phyloP scores from a whole-genome alignment of 2,113 vertebrate genomes.

The human region GRCh38 chr2:64552501-64553000 shows the following conservation, averaged over 20 bases:
- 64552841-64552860: conserved; percentile 73
- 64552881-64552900: conserved; percentile 71
- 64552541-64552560: conserved; percentile 65
- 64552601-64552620: conserved; percentile 58
- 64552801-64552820: conserved; percentile 76
- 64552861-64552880: conserved; percentile 80
- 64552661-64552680: conserved; percentile 69
- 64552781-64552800: conserved; percentile 90
- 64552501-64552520: conserved; percentile 70
- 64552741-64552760: conserved; percentile 80
- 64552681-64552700: conserved; percentile 60
- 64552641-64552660: conserved; percentile 64
- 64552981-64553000: conserved; percentile 69
- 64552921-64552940: conserved; percentile 76
- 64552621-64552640: conserved; percentile 65
- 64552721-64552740: conserved; percentile 76
- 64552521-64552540: conserved; percentile 60
- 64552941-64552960: conserved; percentile 81
- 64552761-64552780: conserved; percentile 86
- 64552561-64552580: conserved; percentile 52
- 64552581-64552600: conserved; percentile 63
- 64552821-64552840: conserved; percentile 72
- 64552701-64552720: conserved; percentile 74
- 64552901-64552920: conserved; percentile 85
- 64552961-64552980: conserved; percentile 75